Evolutionary conservation across 2,113 vertebrate species (phyloP), one percentile per base, ranked within the genome.

Genomic region (Scopus umbretta): DNA sequence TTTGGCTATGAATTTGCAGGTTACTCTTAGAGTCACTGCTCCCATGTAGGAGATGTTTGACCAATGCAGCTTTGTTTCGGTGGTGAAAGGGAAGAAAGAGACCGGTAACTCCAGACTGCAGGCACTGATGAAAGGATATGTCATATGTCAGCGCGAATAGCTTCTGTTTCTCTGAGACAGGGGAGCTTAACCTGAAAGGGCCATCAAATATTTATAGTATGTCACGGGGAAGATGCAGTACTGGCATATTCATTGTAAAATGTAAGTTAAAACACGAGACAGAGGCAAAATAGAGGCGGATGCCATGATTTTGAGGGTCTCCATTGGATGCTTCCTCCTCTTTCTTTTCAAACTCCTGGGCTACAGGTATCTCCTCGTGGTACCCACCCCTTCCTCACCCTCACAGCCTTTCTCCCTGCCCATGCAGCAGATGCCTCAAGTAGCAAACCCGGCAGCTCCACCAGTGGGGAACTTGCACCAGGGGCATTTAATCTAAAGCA

Each of bases 151-250:
- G 89, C 1, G 13, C 1, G 2, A 88, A 97, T 80, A 85, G 58
- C 74, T 91, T 70, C 78, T 80, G 74, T 43, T 81, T 76, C 66
- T 86, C 72, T 84, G 82, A 92, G 62, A 90, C 25, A 58, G 38
- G 47, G 52, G 67, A 95, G 47, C 53, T 80, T 84, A 90, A 80
- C 62, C 70, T 71, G 87, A 95, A 95, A 85, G 58, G 34, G 9
- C 40, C 53, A 96, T 94, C 63, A 95, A 94, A 96, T 92, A 97
- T 94, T 94, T 92, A 94, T 62, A 50, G 70, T 30, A 79, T 50
- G 38, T 74, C 58, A 75, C 18, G 66, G 83, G 16, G 38, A 86
- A 56, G 49, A 87, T n/a, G 84, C 43, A 36, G 42, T 34, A 34
- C 65, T 52, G 68, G 29, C 53, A 94, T 15, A 56, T 42, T 72